Conservation (phyloP, 2,113 vertebrate species). For the Sula dactylatra region DNA sequence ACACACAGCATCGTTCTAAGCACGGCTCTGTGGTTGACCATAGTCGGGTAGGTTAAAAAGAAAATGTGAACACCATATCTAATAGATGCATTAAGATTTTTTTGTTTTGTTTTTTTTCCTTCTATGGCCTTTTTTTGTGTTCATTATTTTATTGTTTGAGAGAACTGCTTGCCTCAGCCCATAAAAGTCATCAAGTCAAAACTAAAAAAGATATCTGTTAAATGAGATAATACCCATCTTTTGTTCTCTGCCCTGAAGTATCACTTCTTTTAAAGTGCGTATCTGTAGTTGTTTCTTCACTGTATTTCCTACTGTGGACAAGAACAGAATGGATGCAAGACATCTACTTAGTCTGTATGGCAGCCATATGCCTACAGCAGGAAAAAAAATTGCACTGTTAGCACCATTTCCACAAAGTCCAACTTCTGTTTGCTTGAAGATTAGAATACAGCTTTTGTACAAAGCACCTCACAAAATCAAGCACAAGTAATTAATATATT, state of each 20-base stretch:
- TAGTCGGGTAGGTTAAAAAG: slow-evolving; percentile 85
- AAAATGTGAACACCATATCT: not conserved
- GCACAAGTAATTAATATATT: not conserved
- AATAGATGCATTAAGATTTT: not conserved
- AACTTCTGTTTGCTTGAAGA: not conserved
- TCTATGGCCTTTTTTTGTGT: not conserved
- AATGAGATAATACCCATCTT: not conserved
- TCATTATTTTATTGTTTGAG: not conserved
- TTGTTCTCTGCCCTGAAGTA: not conserved
- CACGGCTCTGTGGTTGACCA: slow-evolving; percentile 82
- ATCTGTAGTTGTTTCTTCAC: not conserved
- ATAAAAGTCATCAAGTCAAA: not conserved
- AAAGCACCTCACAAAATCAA: not conserved
- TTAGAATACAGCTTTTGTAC: not conserved
- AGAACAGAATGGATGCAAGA: not conserved
- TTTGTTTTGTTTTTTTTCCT: not conserved
- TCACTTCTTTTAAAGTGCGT: not conserved
- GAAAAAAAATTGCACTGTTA: not conserved
- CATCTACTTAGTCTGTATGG: not conserved
- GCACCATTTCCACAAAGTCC: not conserved
- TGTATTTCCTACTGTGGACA: not conserved
- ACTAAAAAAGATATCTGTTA: not conserved
- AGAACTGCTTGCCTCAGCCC: not conserved
- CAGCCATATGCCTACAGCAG: not conserved
- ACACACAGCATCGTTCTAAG: slow-evolving; percentile 74